Percentiles rank a stretch among this genome's conserved stretches.
Evolutionary conservation across 2,888 invertebrate species (phyloP).

Genomic region (Pristionchus maxplancki): DNA sequence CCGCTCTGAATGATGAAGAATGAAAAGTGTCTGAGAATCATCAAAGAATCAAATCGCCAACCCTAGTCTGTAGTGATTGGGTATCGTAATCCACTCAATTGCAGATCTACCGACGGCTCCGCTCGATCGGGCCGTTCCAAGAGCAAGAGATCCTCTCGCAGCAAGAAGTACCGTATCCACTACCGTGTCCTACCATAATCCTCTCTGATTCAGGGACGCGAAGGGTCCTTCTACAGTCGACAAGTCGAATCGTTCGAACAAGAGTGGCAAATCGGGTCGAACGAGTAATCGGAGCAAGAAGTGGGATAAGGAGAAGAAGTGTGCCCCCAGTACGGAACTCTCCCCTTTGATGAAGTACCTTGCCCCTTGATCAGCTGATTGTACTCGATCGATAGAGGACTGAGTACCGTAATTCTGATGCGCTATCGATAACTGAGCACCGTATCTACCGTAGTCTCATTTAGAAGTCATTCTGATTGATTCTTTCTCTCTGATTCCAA

Average conservation of each 20-base stretch:
- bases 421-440: not conserved
- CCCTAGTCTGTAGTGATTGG: too few relatives aligned
- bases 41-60: too few relatives aligned
- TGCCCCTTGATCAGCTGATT: not conserved
- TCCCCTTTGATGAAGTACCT: not conserved
- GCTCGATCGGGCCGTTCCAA: not conserved
- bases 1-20: too few relatives aligned
- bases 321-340: not conserved
- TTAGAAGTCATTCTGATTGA: too few relatives aligned
- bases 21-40: too few relatives aligned
- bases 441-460: not conserved
- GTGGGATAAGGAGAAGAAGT: not conserved
- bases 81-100: not conserved
- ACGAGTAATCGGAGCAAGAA: not conserved
- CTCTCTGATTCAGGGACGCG: not conserved
- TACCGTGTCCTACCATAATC: not conserved
- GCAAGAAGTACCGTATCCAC: not conserved
- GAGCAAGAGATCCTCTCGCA: constrained; percentile 20
- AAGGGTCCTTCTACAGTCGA: not conserved
- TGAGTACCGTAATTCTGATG: not conserved
- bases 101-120: not conserved
- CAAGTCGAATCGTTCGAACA: constrained; percentile 2
- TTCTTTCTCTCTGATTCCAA: too few relatives aligned
- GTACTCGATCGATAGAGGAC: not conserved
- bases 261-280: not conserved